These are phyloP conservation scores for Mythimna pallens DNA, from an alignment of 2,888 invertebrate genomes.

Conservation along the genomic window DNA sequence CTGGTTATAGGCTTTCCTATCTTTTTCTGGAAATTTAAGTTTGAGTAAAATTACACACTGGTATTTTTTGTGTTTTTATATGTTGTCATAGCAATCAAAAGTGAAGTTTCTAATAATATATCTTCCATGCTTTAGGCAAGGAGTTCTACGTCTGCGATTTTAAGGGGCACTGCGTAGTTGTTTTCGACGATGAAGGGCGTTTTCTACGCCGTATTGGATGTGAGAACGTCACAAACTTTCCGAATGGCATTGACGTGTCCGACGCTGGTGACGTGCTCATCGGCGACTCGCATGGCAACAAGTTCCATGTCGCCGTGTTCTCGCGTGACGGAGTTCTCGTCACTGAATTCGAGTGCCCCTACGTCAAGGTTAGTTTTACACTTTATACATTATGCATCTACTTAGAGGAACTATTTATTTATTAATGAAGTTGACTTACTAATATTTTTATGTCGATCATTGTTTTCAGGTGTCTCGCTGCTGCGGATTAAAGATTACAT, in stretches of 20 bases:
- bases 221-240: conserved; percentile 98
- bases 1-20: not conserved
- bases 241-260: conserved; percentile 99
- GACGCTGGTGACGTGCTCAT: conserved; percentile 99
- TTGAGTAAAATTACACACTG: too few relatives aligned
- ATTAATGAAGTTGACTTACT: not conserved
- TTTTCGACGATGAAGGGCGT: conserved; percentile 97
- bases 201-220: conserved; percentile 98
- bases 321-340: conserved; percentile 96
- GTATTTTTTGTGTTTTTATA: too few relatives aligned
- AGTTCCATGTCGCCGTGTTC: conserved; percentile 99
- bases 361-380: conserved; percentile 94
- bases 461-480: conserved; percentile 97
- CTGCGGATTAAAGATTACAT: conserved; percentile 99
- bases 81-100: not conserved
- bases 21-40: not conserved
- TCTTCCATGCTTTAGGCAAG: conserved; percentile 91
- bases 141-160: conserved; percentile 99
- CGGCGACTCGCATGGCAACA: conserved; percentile 99
- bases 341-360: conserved; percentile 98
- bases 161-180: conserved; percentile 99
- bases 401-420: not conserved
- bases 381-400: conserved; percentile 1
- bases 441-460: conserved; percentile 1
- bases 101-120: not conserved